Percentiles rank a stretch among this genome's conserved stretches.
phyloP scores from a whole-genome alignment of 2,113 vertebrate genomes.

The Eubucco bourcierii region DNA sequence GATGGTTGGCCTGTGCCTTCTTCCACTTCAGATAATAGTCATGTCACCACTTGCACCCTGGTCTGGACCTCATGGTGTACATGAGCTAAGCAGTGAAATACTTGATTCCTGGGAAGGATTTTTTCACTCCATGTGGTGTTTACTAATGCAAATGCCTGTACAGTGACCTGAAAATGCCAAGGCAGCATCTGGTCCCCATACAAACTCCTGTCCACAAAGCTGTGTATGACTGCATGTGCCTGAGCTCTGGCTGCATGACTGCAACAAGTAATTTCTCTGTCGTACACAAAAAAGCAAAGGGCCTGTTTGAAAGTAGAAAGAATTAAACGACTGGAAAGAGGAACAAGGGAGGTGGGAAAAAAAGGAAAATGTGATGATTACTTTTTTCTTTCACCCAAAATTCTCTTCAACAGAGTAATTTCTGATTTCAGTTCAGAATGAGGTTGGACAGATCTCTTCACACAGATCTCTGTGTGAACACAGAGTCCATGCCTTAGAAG shows the following conservation, averaged over 20 bases:
- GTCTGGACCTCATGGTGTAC: background rate
- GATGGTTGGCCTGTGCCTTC: too few relatives aligned
- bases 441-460: background rate
- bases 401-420: background rate
- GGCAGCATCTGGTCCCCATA: background rate
- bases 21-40: background rate
- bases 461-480: background rate
- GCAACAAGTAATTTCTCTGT: background rate
- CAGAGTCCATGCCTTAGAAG: background rate
- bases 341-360: background rate
- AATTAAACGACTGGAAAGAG: background rate
- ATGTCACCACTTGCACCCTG: background rate
- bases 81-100: background rate
- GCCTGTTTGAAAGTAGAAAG: background rate
- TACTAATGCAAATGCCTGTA: background rate
- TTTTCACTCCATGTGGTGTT: background rate
- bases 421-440: background rate
- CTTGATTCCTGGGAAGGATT: background rate
- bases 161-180: background rate
- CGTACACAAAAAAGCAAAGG: background rate
- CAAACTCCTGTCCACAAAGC: background rate
- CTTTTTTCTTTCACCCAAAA: background rate
- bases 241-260: background rate
- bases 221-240: background rate
- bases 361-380: background rate